Percentiles rank a stretch among this genome's conserved stretches.
These are phyloP conservation scores for Drosophila biarmipes DNA, from an alignment of 1,140 invertebrate species.

Conservation along the genomic window DNA sequence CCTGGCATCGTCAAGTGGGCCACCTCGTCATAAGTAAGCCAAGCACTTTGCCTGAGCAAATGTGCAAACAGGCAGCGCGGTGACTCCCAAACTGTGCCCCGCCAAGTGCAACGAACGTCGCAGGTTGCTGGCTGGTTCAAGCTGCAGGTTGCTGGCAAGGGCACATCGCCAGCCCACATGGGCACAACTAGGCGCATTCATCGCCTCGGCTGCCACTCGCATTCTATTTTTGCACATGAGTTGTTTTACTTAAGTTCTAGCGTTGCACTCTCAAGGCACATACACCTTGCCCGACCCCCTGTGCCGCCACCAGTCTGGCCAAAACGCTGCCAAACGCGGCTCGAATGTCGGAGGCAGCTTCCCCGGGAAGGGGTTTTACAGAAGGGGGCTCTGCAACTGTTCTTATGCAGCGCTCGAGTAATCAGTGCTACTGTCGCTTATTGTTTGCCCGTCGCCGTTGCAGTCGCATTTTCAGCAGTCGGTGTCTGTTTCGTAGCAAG, in stretches of 20 bases:
- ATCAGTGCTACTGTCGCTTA: conserved; percentile 79
- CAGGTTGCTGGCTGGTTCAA: conserved; percentile 39
- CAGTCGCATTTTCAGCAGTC: conserved; percentile 24
- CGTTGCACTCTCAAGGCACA: conserved; percentile 77
- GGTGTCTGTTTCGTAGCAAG: conserved; percentile 57
- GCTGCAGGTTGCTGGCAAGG: conserved; percentile 56
- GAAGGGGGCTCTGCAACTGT: conserved; percentile 26
- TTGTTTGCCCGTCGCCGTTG: conserved; percentile 70
- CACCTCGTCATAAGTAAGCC: conserved; percentile 75
- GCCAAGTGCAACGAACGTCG: conserved; percentile 78
- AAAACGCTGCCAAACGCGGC: conserved; percentile 76
- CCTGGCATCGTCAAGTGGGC: conserved; percentile 70
- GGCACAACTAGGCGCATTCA: conserved; percentile 62
- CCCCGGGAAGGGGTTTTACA: not conserved
- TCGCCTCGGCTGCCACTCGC: conserved; percentile 36
- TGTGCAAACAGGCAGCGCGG: conserved; percentile 59
- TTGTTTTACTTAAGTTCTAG: conserved; percentile 82
- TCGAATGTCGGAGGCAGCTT: conserved; percentile 68
- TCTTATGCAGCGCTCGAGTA: conserved; percentile 69
- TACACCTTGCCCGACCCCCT: conserved; percentile 54
- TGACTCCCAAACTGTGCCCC: conserved; percentile 75
- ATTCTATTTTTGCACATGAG: conserved; percentile 76
- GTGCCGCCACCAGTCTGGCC: conserved; percentile 39
- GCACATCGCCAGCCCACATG: conserved; percentile 51
- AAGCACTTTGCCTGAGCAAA: conserved; percentile 74